Conservation (phyloP, 2,797 vertebrate species). For the Lerista edwardsae region DNA sequence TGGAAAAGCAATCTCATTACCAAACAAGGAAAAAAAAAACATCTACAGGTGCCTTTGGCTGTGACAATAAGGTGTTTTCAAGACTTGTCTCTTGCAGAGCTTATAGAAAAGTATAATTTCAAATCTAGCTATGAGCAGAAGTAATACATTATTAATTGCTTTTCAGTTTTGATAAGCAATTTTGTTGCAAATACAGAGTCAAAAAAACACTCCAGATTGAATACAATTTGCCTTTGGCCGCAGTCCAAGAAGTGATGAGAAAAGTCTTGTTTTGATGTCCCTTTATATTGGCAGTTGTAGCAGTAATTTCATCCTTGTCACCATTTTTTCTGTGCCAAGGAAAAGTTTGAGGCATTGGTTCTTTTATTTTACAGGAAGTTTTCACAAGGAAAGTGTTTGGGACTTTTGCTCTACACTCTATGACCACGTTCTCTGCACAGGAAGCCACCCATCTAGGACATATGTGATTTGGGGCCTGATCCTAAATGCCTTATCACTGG, state of each 20-base stretch:
- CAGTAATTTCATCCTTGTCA: background rate
- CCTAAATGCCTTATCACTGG: too few species aligned
- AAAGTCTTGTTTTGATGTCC: background rate
- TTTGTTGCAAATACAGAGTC: fast-evolving
- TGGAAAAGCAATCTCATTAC: background rate
- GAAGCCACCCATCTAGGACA: too few species aligned
- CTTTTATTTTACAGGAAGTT: background rate
- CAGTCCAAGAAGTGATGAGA: background rate
- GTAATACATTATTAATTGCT: constrained; percentile 26
- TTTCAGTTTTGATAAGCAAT: constrained; percentile 7
- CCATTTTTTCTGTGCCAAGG: background rate
- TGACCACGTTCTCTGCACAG: background rate
- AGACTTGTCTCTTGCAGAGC: background rate
- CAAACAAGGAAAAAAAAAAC: background rate
- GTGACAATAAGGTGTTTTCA: background rate
- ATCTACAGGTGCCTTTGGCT: background rate
- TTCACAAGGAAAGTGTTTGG: background rate
- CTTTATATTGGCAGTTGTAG: background rate
- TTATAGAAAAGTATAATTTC: background rate
- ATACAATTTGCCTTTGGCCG: background rate
- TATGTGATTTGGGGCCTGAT: too few species aligned
- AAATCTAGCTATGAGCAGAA: fast-evolving
- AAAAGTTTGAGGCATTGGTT: background rate
- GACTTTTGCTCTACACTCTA: background rate
- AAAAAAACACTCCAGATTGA: background rate